phyloP scores from a whole-genome alignment of 2,888 invertebrate species.

The Pegoplata infirma region DNA sequence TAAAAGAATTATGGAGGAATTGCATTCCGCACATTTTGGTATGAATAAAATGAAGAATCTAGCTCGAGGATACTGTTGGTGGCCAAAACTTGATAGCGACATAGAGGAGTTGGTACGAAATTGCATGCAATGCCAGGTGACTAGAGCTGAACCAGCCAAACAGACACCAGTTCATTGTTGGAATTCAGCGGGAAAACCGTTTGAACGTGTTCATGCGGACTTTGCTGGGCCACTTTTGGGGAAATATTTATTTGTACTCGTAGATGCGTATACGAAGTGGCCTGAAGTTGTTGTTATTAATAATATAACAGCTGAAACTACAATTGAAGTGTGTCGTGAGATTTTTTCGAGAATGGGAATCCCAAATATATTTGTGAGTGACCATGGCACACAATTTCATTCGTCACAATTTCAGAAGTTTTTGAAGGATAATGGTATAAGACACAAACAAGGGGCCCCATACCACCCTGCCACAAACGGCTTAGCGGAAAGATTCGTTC shows the following conservation, averaged over 20 bases:
- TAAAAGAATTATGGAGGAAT: constrained; percentile 40
- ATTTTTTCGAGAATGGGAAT: neutral
- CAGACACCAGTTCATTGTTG: too few species aligned
- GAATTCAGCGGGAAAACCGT: too few species aligned
- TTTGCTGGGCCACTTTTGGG: too few species aligned
- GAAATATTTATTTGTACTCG: too few species aligned
- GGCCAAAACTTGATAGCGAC: too few species aligned
- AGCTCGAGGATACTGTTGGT: constrained; percentile 60
- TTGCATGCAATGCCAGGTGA: too few species aligned
- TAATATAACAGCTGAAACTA: neutral
- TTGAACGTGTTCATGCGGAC: too few species aligned
- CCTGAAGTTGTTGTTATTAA: too few species aligned
- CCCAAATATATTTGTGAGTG: constrained; percentile 5
- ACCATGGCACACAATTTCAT: neutral
- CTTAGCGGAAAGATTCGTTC: constrained; percentile 1
- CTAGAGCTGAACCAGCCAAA: too few species aligned
- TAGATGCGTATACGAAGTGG: too few species aligned
- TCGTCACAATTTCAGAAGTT: neutral
- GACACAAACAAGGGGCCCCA: neutral
- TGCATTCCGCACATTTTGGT: constrained; percentile 51
- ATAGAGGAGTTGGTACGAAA: too few species aligned
- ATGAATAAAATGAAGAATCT: constrained; percentile 56
- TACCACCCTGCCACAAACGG: neutral
- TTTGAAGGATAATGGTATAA: neutral
- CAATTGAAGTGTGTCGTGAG: neutral